Evolutionary conservation across 2,888 invertebrate genomes (phyloP), one percentile per base, ranked within the genome.

Genomic region (Epinotia brunnichana): DNA sequence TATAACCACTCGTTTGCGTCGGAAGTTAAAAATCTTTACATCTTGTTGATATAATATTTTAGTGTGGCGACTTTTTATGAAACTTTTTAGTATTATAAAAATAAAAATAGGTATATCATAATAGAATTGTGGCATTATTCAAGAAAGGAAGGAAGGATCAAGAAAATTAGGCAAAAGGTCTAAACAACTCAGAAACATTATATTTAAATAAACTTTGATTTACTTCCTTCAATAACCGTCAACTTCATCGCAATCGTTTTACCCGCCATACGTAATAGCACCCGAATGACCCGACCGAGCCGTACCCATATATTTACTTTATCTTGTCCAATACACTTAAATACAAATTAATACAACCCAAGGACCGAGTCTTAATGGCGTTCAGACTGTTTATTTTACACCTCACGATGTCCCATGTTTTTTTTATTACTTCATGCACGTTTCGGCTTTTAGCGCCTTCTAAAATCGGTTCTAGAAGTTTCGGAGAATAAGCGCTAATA

Each of bases 291-390:
- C 87, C 82, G 79, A 76, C 80, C 81, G 76, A 76, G 80, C 76
- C 84, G 87, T 84, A 84, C 86, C 86, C 89, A 88, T 91, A 92
- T 92, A 92, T 92, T 92, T 88, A 88, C 85, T 90, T 92, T 92
- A 92, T 92, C 92, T 92, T 92, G 92, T 92, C 88, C 90, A 91
- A 90, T 92, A 92, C 92, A 92, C 92, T 92, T 93, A 91, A 93
- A 93, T 92, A 93, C 92, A 93, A 93, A 93, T 93, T 93, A 93
- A 93, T 93, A 92, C 92, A 92, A 89, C 84, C 88, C 82, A 85
- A 88, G 90, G 88, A 87, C 87, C 88, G 86, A 87, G 79, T 83
- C 91, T 89, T 92, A 91, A 93, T 91, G 90, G 92, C 87, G 84
- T 79, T 82, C 80, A 82, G 87, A 85, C 87, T 93, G 92, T 93